Conservation (phyloP, 2,797 vertebrate genomes). For the Mus spretus region DNA sequence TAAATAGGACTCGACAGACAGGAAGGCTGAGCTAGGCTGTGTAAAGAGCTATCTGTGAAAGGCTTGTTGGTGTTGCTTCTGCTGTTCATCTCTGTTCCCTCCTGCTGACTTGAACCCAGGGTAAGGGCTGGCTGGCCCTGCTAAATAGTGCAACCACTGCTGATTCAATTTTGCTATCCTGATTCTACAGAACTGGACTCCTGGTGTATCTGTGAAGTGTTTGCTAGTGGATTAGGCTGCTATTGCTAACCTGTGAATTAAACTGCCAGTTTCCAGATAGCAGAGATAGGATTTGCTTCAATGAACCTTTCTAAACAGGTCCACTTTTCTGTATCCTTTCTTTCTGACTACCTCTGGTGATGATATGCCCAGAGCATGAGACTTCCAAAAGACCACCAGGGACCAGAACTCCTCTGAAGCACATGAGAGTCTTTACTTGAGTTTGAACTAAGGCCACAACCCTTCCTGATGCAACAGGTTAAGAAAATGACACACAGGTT, state of each 20-base stretch:
- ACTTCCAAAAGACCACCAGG: neutral
- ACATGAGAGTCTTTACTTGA: neutral
- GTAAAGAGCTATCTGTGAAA: neutral
- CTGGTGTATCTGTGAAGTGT: neutral
- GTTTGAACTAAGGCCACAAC: neutral
- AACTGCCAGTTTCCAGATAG: neutral
- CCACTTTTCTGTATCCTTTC: neutral
- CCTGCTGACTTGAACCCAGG: neutral
- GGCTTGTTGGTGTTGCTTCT: neutral
- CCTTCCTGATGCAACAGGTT: neutral
- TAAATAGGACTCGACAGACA: neutral
- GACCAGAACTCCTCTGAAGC: neutral
- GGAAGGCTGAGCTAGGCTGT: neutral
- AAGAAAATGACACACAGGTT: neutral
- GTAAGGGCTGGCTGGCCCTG: neutral
- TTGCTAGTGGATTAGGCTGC: neutral
- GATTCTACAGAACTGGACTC: neutral
- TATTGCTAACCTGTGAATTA: neutral
- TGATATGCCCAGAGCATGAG: neutral
- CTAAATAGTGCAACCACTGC: neutral
- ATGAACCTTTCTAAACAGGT: neutral
- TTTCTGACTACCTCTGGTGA: neutral
- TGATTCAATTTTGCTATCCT: neutral
- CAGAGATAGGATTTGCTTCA: neutral
- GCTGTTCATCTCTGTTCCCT: neutral